A percentile compares a stretch with the other conserved stretches of the same genome.
phyloP scores from a whole-genome alignment of 2,888 invertebrate species.

The Agonum fuliginosum region DNA sequence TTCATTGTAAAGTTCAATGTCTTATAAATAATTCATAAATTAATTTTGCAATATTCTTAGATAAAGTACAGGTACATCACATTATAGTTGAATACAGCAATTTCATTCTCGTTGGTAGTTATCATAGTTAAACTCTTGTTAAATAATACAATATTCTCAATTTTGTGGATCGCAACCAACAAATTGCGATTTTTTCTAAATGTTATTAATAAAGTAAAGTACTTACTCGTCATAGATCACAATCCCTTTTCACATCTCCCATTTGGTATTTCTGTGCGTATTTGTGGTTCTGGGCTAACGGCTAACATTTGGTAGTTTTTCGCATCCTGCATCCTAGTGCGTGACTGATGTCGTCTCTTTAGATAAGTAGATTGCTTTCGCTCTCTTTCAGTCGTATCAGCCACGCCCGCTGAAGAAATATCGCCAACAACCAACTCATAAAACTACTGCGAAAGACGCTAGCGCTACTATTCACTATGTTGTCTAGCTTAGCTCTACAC shows the following conservation, averaged over 20 bases:
- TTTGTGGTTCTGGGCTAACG: slow-evolving; percentile 19
- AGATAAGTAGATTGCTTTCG: slow-evolving; percentile 48
- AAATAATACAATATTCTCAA: too few species aligned
- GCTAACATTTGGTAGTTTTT: slow-evolving; percentile 19
- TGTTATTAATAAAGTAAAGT: background rate
- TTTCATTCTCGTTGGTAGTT: too few species aligned
- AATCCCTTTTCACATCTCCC: too few species aligned
- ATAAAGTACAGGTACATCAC: too few species aligned
- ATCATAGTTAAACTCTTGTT: too few species aligned
- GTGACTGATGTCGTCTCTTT: slow-evolving; percentile 42
- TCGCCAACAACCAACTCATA: slow-evolving; percentile 48
- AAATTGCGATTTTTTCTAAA: too few species aligned
- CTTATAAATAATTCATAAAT: too few species aligned
- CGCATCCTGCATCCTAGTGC: slow-evolving; percentile 8
- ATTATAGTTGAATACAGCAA: too few species aligned
- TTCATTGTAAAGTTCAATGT: too few species aligned
- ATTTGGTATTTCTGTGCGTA: background rate
- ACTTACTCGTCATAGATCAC: background rate
- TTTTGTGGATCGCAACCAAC: too few species aligned
- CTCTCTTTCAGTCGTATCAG: slow-evolving; percentile 47
- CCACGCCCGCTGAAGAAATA: slow-evolving; percentile 38
- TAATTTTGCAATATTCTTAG: too few species aligned
- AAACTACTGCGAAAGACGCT: slow-evolving; percentile 19
- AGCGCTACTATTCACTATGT: too few species aligned
- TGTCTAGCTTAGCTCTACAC: background rate